A percentile compares a stretch with the other conserved stretches of the same genome.
Evolutionary conservation across 2,797 vertebrate species (phyloP).

Genomic region (Notoglanidium macrostoma): DNA sequence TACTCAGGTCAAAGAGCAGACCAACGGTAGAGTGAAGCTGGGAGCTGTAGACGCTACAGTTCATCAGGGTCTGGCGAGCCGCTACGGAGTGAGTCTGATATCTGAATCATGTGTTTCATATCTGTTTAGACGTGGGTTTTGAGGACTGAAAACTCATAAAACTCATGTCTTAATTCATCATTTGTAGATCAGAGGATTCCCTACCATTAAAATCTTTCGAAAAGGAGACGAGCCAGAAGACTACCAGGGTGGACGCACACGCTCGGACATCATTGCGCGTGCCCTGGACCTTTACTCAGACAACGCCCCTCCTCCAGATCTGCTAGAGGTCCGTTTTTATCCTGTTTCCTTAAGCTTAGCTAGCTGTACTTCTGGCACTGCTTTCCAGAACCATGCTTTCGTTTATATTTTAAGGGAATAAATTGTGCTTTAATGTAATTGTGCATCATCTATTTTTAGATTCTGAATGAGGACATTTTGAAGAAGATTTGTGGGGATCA

Average conservation of each 20-base stretch:
- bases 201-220: slow-evolving; percentile 95
- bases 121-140: not conserved
- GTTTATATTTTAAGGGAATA: not conserved
- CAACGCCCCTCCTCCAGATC: slow-evolving; percentile 84
- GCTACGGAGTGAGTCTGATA: slow-evolving; percentile 85
- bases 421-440: not conserved
- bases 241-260: slow-evolving; percentile 88
- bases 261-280: slow-evolving; percentile 82
- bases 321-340: slow-evolving; percentile 80
- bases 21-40: slow-evolving; percentile 89
- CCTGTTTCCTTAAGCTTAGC: not conserved
- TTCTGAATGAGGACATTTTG: slow-evolving; percentile 80
- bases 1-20: slow-evolving; percentile 88
- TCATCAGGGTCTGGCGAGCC: slow-evolving; percentile 82
- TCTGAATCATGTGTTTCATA: not conserved
- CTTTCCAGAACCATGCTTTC: not conserved
- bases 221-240: slow-evolving; percentile 92
- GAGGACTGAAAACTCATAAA: not conserved
- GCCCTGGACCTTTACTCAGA: slow-evolving; percentile 93
- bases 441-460: slow-evolving; percentile 68
- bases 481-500: slow-evolving; percentile 90
- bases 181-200: slow-evolving; percentile 89
- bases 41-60: slow-evolving; percentile 91
- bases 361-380: not conserved
- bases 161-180: not conserved